Conservation (phyloP, 2,113 vertebrate species). For the Tetrax tetrax region DNA sequence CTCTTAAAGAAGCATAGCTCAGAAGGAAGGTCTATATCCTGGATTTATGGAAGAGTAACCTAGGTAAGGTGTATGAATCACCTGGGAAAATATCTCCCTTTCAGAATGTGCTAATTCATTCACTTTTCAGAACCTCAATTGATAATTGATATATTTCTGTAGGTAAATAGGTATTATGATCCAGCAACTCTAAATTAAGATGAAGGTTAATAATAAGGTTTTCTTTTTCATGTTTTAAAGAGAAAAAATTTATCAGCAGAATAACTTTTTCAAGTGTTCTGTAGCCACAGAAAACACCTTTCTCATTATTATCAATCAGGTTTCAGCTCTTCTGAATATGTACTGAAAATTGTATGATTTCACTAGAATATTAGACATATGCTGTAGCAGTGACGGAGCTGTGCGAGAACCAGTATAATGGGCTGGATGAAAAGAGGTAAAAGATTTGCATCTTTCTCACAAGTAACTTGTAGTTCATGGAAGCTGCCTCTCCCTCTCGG, state of each 20-base stretch:
- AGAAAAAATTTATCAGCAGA: not conserved
- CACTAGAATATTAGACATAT: not conserved
- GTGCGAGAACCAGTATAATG: not conserved
- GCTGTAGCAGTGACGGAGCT: not conserved
- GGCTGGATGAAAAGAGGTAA: not conserved
- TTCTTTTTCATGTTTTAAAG: not conserved
- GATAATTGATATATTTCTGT: conserved; percentile 4
- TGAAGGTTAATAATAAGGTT: not conserved
- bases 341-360: not conserved
- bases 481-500: not conserved
- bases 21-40: conserved; percentile 44
- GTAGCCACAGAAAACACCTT: rapidly evolving
- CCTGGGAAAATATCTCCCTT: conserved; percentile 51
- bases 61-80: conserved; percentile 36
- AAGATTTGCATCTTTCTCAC: not conserved
- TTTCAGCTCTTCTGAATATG: not conserved
- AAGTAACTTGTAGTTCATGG: not conserved
- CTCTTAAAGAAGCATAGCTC: conserved; percentile 39
- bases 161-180: not conserved
- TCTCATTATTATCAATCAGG: not conserved
- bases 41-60: conserved; percentile 58
- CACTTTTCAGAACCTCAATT: conserved; percentile 37
- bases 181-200: not conserved
- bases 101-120: conserved; percentile 63
- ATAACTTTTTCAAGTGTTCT: not conserved